Conservation (phyloP, 2,888 invertebrate species). For the Elmis aenea region DNA sequence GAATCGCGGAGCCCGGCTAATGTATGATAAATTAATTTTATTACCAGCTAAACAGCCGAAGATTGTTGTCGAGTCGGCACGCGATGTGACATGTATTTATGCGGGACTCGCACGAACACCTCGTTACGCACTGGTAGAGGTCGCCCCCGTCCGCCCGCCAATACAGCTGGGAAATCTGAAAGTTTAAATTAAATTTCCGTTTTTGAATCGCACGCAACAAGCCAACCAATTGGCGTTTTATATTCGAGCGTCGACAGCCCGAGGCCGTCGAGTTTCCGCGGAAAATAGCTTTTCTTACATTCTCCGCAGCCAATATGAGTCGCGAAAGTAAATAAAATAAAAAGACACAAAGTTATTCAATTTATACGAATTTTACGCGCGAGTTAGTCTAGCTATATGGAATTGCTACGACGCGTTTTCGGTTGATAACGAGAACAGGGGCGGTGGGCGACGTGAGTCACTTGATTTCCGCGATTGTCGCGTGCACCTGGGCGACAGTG, state of each 20-base stretch:
- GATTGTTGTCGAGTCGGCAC: constrained; percentile 46
- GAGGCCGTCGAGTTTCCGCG: constrained; percentile 28
- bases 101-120: constrained; percentile 35
- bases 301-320: constrained; percentile 37
- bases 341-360: constrained; percentile 45
- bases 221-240: constrained; percentile 45
- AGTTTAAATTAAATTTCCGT: constrained; percentile 48
- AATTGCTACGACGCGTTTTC: constrained; percentile 31
- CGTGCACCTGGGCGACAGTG: constrained; percentile 34
- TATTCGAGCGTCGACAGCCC: constrained; percentile 34
- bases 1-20: constrained; percentile 40
- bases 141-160: constrained; percentile 7
- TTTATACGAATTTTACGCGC: constrained; percentile 43
- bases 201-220: constrained; percentile 48
- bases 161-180: constrained; percentile 37
- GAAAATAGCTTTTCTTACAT: constrained; percentile 44
- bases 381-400: constrained; percentile 40
- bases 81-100: constrained; percentile 47
- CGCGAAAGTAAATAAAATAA: constrained; percentile 41
- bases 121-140: constrained; percentile 29
- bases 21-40: constrained; percentile 50
- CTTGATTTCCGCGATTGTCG: constrained; percentile 32
- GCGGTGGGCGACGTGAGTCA: constrained; percentile 19
- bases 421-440: constrained; percentile 10
- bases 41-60: constrained; percentile 48